Conservation (phyloP, 2,888 invertebrate genomes). For the Copidosoma aretas region DNA sequence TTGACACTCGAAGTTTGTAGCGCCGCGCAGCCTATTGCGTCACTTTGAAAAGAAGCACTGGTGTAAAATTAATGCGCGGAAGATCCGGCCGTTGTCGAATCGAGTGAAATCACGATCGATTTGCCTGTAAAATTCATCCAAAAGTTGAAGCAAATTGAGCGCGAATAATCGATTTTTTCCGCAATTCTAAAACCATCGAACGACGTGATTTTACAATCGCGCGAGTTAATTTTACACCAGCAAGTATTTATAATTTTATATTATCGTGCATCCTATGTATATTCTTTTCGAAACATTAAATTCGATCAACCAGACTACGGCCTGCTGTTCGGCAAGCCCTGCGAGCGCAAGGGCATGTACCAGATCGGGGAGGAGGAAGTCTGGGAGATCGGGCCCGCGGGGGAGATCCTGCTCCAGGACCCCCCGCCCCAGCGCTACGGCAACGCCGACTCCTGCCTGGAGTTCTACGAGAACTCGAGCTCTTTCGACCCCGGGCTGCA, state of each 20-base stretch:
- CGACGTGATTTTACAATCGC: no score
- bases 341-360: slow-evolving; percentile 49
- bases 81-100: no score
- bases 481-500: slow-evolving; percentile 29
- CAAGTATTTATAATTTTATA: background rate
- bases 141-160: no score
- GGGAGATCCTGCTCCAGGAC: slow-evolving; percentile 45
- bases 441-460: slow-evolving; percentile 55
- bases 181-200: no score
- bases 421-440: slow-evolving; percentile 37
- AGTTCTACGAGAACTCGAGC: slow-evolving; percentile 44
- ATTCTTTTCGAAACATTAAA: background rate
- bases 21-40: no score
- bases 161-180: no score
- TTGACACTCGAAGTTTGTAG: background rate
- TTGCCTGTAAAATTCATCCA: no score
- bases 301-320: slow-evolving; percentile 51
- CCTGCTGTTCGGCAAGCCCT: slow-evolving; percentile 48
- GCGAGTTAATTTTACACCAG: no score
- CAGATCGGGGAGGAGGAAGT: slow-evolving; percentile 42
- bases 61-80: no score
- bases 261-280: background rate
- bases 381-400: slow-evolving; percentile 49
- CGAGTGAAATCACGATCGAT: no score
- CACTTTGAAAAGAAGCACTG: no score